Evolutionary conservation across 2,888 invertebrate species (phyloP).

Genomic region (Ophion costatus): DNA sequence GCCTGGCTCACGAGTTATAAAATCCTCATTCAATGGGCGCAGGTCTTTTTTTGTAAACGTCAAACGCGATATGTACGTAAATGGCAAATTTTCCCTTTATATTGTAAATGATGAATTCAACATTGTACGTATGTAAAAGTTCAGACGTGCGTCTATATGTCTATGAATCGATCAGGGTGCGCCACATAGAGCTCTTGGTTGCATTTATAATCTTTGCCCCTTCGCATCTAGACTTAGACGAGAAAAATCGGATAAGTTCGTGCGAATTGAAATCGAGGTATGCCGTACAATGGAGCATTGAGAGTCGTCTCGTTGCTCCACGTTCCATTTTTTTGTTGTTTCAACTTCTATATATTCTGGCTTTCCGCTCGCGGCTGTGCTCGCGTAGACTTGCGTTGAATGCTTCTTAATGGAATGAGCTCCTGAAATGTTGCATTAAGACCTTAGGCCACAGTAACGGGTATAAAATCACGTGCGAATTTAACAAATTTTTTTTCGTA

Average conservation of each 20-base stretch:
- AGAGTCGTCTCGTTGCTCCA: slow-evolving; percentile 29
- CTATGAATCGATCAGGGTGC: slow-evolving; percentile 50
- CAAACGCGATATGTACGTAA: slow-evolving; percentile 43
- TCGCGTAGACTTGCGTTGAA: too few relatives aligned
- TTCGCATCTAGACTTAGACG: not conserved
- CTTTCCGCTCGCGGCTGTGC: too few relatives aligned
- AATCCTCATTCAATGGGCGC: slow-evolving; percentile 22
- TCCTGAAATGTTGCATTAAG: too few relatives aligned
- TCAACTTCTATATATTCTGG: not conserved
- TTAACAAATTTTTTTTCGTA: too few relatives aligned
- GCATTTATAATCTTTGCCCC: slow-evolving; percentile 12
- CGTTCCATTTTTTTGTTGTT: slow-evolving; percentile 44
- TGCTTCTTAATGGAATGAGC: too few relatives aligned
- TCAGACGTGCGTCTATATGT: not conserved
- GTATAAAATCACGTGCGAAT: too few relatives aligned
- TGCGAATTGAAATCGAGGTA: slow-evolving; percentile 51
- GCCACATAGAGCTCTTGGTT: slow-evolving; percentile 31
- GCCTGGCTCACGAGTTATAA: slow-evolving; percentile 30
- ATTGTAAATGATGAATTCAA: slow-evolving; percentile 38
- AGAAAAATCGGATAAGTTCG: slow-evolving; percentile 49
- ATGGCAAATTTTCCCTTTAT: slow-evolving; percentile 48
- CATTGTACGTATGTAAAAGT: slow-evolving; percentile 2
- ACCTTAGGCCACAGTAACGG: too few relatives aligned
- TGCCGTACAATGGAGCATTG: slow-evolving; percentile 35
- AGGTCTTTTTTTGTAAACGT: slow-evolving; percentile 21